A percentile compares a stretch with the other conserved stretches of the same genome.
These are phyloP conservation scores for Podarcis cretensis DNA, from an alignment of 2,113 vertebrate species.

Conservation along the genomic window DNA sequence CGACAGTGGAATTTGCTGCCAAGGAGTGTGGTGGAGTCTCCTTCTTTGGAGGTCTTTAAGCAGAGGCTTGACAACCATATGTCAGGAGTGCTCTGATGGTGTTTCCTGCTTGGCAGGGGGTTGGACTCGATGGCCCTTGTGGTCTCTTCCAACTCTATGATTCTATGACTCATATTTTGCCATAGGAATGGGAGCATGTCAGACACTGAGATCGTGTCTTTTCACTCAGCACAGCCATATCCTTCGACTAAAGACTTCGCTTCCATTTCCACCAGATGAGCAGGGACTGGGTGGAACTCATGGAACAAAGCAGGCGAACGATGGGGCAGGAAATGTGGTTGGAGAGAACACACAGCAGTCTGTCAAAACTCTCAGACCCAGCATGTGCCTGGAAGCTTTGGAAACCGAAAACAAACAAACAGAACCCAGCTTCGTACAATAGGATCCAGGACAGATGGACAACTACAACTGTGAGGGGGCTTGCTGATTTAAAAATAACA, in stretches of 20 bases:
- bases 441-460: not conserved
- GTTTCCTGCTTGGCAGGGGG: too few species aligned
- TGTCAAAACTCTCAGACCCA: not conserved
- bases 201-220: not conserved
- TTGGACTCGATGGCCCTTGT: too few species aligned
- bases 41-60: too few species aligned
- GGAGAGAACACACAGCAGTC: not conserved
- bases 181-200: not conserved
- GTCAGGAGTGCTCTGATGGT: too few species aligned
- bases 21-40: too few species aligned
- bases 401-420: not conserved
- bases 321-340: not conserved
- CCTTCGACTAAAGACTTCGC: not conserved
- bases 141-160: too few species aligned
- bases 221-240: not conserved
- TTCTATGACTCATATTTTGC: not conserved
- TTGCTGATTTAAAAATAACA: conserved; percentile 8
- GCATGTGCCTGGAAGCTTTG: not conserved
- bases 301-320: not conserved
- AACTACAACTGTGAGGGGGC: not conserved
- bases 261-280: not conserved
- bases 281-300: not conserved
- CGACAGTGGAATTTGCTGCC: too few species aligned
- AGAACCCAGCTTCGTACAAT: not conserved
- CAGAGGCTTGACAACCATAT: too few species aligned